A percentile compares a stretch with the other conserved stretches of the same genome.
Conservation (phyloP, 2,797 vertebrate genomes). For the Eulemur coronatus region DNA sequence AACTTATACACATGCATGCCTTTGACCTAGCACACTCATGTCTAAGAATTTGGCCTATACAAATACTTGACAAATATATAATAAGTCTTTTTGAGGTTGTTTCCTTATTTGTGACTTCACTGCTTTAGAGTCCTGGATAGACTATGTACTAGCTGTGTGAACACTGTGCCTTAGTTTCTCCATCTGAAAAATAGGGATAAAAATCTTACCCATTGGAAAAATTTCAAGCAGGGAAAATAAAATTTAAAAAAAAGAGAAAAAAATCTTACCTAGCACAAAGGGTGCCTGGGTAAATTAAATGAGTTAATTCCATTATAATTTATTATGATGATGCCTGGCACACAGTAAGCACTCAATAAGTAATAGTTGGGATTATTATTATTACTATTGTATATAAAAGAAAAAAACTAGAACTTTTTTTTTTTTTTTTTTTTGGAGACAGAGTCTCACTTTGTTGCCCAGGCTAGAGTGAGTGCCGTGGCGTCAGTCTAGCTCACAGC, state of each 20-base stretch:
- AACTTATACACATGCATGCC: background rate
- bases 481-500: too few relatives aligned
- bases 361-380: background rate
- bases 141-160: background rate
- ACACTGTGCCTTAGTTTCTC: background rate
- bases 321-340: background rate
- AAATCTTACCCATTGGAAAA: background rate
- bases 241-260: background rate
- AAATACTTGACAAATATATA: background rate
- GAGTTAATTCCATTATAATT: background rate
- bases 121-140: background rate
- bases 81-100: background rate
- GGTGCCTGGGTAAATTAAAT: background rate
- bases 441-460: too few relatives aligned
- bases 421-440: too few relatives aligned
- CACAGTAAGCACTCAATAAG: background rate
- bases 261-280: background rate
- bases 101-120: conserved; percentile 22
- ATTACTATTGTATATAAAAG: background rate
- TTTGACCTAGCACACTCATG: background rate
- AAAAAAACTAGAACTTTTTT: background rate
- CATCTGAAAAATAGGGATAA: background rate
- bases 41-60: background rate
- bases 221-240: too few relatives aligned
- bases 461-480: too few relatives aligned